phyloP scores from a whole-genome alignment of 2,888 invertebrate genomes.

The Poecilus cupreus region DNA sequence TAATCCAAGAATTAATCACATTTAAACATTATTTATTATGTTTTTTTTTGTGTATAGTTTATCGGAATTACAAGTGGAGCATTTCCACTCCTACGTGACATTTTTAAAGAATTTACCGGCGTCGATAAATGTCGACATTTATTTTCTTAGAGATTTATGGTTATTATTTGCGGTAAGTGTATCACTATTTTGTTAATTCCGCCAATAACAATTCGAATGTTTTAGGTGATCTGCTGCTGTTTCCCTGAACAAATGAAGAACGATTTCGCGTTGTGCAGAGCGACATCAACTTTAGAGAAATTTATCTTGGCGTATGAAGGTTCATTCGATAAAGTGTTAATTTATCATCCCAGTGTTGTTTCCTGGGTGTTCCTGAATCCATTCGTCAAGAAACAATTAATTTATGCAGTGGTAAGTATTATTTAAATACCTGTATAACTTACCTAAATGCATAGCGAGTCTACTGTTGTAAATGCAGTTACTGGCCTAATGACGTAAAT shows the following conservation, averaged over 20 bases:
- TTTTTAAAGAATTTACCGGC: conserved; percentile 18
- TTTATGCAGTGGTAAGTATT: conserved; percentile 28
- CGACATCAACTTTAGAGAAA: not conserved
- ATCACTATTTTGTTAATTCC: not conserved
- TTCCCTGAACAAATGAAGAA: conserved; percentile 2
- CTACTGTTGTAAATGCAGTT: too few relatives aligned
- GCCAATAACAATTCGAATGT: not conserved
- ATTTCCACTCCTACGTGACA: not conserved
- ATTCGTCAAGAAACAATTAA: conserved; percentile 1
- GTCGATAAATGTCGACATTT: not conserved
- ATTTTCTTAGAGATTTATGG: conserved; percentile 48
- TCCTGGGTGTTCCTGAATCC: conserved; percentile 17
- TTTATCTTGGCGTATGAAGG: not conserved
- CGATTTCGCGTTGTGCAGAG: conserved; percentile 7
- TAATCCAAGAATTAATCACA: too few relatives aligned
- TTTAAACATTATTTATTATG: not conserved
- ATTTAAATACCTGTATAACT: not conserved
- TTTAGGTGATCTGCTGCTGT: conserved; percentile 14
- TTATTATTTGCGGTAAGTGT: conserved; percentile 48
- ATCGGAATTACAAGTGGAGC: conserved; percentile 20
- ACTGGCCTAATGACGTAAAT: too few relatives aligned
- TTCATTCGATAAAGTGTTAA: conserved; percentile 17
- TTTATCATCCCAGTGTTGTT: conserved; percentile 30
- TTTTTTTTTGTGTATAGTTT: not conserved
- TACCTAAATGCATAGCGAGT: too few relatives aligned